phyloP scores from a whole-genome alignment of 2,888 invertebrate genomes.

The Patella pellucida region DNA sequence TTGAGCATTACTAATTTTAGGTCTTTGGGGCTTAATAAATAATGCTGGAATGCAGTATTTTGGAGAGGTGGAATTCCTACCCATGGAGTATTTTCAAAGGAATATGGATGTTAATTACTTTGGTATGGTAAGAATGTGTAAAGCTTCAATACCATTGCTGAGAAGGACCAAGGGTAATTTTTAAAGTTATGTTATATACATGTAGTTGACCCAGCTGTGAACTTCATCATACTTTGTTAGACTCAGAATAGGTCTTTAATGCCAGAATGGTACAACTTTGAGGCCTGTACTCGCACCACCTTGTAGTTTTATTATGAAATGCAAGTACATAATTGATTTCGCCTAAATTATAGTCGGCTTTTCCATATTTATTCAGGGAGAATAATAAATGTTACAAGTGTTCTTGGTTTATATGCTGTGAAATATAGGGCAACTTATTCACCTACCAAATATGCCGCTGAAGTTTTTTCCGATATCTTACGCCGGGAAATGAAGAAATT shows the following conservation, averaged over 20 bases:
- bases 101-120: background rate
- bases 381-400: constrained; percentile 1
- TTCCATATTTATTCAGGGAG: background rate
- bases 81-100: background rate
- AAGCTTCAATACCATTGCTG: background rate
- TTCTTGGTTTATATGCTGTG: background rate
- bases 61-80: background rate
- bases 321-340: too few relatives aligned
- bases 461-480: background rate
- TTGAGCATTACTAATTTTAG: background rate
- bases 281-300: too few relatives aligned
- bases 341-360: too few relatives aligned
- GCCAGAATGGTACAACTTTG: too few relatives aligned
- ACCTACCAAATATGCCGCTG: background rate
- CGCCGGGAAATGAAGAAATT: constrained; percentile 10
- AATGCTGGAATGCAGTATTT: constrained; percentile 1
- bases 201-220: too few relatives aligned
- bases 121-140: background rate
- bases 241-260: too few relatives aligned
- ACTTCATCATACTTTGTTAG: too few relatives aligned
- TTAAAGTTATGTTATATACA: background rate
- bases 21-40: background rate
- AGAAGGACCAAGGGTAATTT: background rate
- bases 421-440: constrained; percentile 3
- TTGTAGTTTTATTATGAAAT: too few relatives aligned